A percentile compares a stretch with the other conserved stretches of the same genome.
Evolutionary conservation across 2,888 invertebrate genomes (phyloP).

Genomic region (Scrobipalpa costella): DNA sequence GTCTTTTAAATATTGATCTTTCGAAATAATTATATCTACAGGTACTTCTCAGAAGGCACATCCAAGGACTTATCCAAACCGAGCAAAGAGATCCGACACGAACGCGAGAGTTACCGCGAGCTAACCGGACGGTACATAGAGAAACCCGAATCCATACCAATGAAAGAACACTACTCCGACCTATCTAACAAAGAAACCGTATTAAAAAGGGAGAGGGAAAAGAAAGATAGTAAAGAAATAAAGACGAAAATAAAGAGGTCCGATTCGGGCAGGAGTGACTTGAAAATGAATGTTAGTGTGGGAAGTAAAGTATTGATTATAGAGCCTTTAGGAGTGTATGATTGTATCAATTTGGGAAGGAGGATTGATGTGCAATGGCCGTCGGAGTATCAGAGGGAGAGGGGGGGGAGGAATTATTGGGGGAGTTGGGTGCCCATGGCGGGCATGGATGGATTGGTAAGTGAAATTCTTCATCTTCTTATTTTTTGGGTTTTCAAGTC

Average conservation of each 20-base stretch:
- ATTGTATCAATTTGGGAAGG: slow-evolving; percentile 94
- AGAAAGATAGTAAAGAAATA: slow-evolving; percentile 66
- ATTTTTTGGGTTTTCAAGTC: not conserved
- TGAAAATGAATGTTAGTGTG: slow-evolving; percentile 67
- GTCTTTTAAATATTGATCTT: too few relatives aligned
- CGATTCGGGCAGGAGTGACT: slow-evolving; percentile 66
- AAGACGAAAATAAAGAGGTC: slow-evolving; percentile 72
- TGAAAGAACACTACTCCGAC: slow-evolving; percentile 67
- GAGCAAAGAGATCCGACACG: slow-evolving; percentile 74
- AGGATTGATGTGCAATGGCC: slow-evolving; percentile 98
- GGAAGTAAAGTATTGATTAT: slow-evolving; percentile 73
- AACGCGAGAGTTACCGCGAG: slow-evolving; percentile 73
- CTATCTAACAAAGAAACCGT: slow-evolving; percentile 60
- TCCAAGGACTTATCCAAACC: slow-evolving; percentile 73
- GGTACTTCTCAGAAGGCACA: slow-evolving; percentile 71
- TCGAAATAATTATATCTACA: slow-evolving; percentile 36
- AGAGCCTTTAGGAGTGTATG: slow-evolving; percentile 86
- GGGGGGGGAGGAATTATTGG: slow-evolving; percentile 95
- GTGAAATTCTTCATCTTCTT: slow-evolving; percentile 31
- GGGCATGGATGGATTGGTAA: slow-evolving; percentile 95
- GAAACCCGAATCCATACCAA: slow-evolving; percentile 59
- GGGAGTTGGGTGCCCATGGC: slow-evolving; percentile 90
- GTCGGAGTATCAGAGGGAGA: slow-evolving; percentile 90
- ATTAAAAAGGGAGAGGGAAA: slow-evolving; percentile 51
- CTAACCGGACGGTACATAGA: slow-evolving; percentile 74